Evolutionary conservation across 2,113 vertebrate genomes (phyloP), one percentile per base, ranked within the genome.

Genomic region (Australoheros scitulus): DNA sequence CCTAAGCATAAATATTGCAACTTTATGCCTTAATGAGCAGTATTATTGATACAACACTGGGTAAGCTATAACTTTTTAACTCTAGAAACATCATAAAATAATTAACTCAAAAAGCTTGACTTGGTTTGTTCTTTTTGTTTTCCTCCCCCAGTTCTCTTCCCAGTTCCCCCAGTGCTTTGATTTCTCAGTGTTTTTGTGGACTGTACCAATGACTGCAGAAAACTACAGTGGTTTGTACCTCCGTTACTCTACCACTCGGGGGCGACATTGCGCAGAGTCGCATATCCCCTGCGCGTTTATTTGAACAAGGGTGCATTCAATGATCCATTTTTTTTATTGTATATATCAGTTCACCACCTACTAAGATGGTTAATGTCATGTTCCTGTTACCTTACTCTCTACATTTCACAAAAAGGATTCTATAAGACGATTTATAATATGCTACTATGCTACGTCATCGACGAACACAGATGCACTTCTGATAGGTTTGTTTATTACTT

Each of bases 221-320:
- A 20, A 50, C 64, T 50, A 29, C 9, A 50, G 64, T 72, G 24
- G 32, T 29, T n/a, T 81, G 82, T 60, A 88, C 5, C 64, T n/a
- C 61, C 36, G 41, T 18, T 26, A 61, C 5, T 61, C n/a, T n/a
- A 41, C 86, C 92, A 84, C 80, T 3, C 15, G 87, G 36, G 68
- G 86, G 85, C 80, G 38, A 86, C 78, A 76, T 76, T 77, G 41
- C 32, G 36, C 68, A 47, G 26, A 9, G 6, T 78, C 47, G 14
- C 57, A 11, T 14, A 17, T 32, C 6, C 34, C 24, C 41, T 36
- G 47, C 77, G 4, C 11, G 20, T 14, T 2, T 6, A 24, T 50
- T 58, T 57, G 29, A 36, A 18, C 18, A 8, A 41, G 11, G 3
- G 32, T 77, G 58, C 88, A 24, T 92, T 92, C 78, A 80, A 0